Evolutionary conservation across 2,113 vertebrate genomes (phyloP), one percentile per base, ranked within the genome.

Genomic region (Meriones unguiculatus): DNA sequence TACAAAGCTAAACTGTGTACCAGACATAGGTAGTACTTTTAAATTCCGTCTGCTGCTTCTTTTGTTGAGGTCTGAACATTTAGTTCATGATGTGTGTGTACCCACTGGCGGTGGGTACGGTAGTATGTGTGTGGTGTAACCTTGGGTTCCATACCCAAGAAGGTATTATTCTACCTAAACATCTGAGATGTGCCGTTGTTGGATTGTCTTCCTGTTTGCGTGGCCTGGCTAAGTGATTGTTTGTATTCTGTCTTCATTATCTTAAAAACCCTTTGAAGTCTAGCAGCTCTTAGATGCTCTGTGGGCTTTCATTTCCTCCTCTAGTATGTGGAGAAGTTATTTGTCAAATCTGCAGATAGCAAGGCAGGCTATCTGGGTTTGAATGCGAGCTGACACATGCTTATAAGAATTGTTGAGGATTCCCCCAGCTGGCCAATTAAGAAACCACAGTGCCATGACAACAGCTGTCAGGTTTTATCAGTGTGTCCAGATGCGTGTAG

Each of bases 11-110:
- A 73, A 75, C 15, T 77, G 32, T 88, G 69, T 80, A 57, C 85
- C 46, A 91, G 41, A 76, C 13, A 14, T 41, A 65, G 59, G 17
- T 50, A 28, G 24, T 82, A 0, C 65, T 92, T 96, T 90, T 95
- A 93, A 77, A 0, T 95, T 75, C 59, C 46, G 11, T 95, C 67
- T 91, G 18, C 96, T 94, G 50, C 89, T 91, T 87, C 50, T 92
- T 77, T 87, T 78, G 4, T 65, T 94, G 30, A 86, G 67, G 73
- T 89, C 77, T 52, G 46, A 52, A 4, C 75, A 25, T 86, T 89
- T 92, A 95, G 65, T 25, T 46, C 13, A 25, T 2, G 64, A 2
- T 54, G 24, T 50, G 28, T 62, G 0, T 46, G 72, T 90, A 20
- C 25, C 69, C 82, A 32, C 5, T 25, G 35, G 80, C 18, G 57